phyloP scores from a whole-genome alignment of 2,888 invertebrate genomes.

The Agrochola macilenta region DNA sequence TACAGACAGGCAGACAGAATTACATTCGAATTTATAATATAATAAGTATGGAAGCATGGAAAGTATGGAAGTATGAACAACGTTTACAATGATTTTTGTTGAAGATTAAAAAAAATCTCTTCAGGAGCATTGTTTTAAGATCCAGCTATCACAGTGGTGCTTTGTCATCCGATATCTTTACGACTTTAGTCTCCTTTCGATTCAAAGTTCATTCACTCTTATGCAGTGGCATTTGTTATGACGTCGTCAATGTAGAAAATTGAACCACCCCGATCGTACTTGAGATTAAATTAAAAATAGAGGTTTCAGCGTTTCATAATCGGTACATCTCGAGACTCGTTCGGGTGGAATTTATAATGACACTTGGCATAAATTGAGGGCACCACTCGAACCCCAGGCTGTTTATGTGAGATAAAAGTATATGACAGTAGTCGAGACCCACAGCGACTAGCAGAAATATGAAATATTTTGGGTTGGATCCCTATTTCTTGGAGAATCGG shows the following conservation, averaged over 20 bases:
- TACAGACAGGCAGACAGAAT: too few relatives aligned
- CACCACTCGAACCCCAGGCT: constrained; percentile 61
- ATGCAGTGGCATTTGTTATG: constrained; percentile 45
- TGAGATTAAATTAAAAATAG: constrained; percentile 70
- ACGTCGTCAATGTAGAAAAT: constrained; percentile 62
- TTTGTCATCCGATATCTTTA: constrained; percentile 58
- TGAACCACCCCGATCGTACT: constrained; percentile 61
- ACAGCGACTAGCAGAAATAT: constrained; percentile 38
- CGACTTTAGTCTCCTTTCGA: constrained; percentile 60
- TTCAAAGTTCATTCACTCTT: constrained; percentile 56
- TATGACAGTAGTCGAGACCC: constrained; percentile 43
- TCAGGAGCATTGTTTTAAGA: constrained; percentile 13
- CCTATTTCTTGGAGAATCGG: constrained; percentile 43
- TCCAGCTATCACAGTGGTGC: constrained; percentile 41
- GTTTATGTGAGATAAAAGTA: constrained; percentile 61
- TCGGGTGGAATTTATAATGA: constrained; percentile 80
- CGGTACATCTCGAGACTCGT: constrained; percentile 71
- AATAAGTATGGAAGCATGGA: too few relatives aligned
- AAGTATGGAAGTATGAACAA: too few relatives aligned
- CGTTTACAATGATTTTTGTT: constrained; percentile 4
- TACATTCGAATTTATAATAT: too few relatives aligned
- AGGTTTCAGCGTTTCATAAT: constrained; percentile 79
- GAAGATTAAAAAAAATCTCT: constrained; percentile 22
- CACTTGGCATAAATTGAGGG: constrained; percentile 81
- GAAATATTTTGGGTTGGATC: constrained; percentile 55